Base-by-base conservation (phyloP, 2,888 invertebrate genomes). In the Homarus gammarus region DNA sequence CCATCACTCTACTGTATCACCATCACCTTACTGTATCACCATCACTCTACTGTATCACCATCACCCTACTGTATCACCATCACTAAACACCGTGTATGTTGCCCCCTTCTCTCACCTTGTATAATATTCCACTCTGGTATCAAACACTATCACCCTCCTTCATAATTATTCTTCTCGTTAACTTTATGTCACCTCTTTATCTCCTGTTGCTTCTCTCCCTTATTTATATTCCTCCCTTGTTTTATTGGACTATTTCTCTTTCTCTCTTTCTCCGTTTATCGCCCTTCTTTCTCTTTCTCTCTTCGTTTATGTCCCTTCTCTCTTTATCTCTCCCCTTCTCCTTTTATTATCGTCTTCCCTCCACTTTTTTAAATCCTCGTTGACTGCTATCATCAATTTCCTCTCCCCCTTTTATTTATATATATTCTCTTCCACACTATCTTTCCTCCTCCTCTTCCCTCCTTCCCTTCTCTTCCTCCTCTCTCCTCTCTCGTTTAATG, bases 111-210 rank as follows among this genome's bases (percentile, higher is more conserved):
- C 40, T 77, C n/a, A 18, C 36, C 15, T 36, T 64, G 61, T 51
- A 56, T 79, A 56, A 61, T 61, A 38, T 61, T 79, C 79, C 44
- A 36, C 38, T 61, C 64, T 61, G 56, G 61, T 79, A 36, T 79
- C 40, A 40, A 56, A n/a, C 64, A 38, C 38, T n/a, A 79, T 61
- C 79, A 79, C 79, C 61, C 79, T 79, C 61, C 64, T 27, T 61
- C 31, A 44, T 79, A 79, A 79, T 79, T 79, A 56, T 64, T 70
- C 68, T 70, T 33, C 70, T 70, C 82, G 68, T 82, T 70, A 70
- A 68, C 82, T 82, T 82, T 70, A 68, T 70, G 49, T n/a, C 70
- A 49, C 68, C 82, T 82, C 82, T 68, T 79, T 79, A 79, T 79
- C 61, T 31, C 68, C 68, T 82, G 61, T 79, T 79, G 61, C 61